Conservation (phyloP, 1,140 invertebrate species). For the Eurosta solidaginis region DNA sequence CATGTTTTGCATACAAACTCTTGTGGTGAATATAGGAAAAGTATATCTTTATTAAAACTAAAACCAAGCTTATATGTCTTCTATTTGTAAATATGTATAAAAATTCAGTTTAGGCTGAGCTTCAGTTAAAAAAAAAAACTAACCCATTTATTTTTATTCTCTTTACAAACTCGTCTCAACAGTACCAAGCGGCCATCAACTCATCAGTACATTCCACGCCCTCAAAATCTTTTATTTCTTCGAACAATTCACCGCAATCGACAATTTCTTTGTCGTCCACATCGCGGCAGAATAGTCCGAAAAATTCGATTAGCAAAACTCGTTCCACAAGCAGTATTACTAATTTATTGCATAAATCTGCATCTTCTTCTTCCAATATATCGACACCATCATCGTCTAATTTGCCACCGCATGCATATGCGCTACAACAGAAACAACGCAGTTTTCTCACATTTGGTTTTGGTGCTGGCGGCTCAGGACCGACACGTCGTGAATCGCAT, state of each 20-base stretch:
- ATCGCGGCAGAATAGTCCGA: conserved; percentile 60
- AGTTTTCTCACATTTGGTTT: conserved; percentile 98
- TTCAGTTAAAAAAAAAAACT: conserved; percentile 10
- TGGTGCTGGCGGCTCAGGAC: conserved; percentile 73
- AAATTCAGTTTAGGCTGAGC: not conserved
- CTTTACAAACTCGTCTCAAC: conserved; percentile 13
- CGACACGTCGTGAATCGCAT: conserved; percentile 84
- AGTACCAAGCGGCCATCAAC: conserved; percentile 61
- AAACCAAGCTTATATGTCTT: not conserved
- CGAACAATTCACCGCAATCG: conserved; percentile 56
- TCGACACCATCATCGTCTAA: conserved; percentile 46
- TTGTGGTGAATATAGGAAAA: conserved; percentile 21
- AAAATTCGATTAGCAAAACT: conserved; percentile 63
- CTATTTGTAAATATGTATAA: conserved; percentile 5
- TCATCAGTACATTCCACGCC: conserved; percentile 66
- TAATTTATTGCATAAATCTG: conserved; percentile 60
- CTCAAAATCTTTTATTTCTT: conserved; percentile 64
- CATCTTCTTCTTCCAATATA: conserved; percentile 55
- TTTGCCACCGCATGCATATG: conserved; percentile 65
- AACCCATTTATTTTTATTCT: conserved; percentile 25
- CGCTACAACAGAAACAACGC: conserved; percentile 92
- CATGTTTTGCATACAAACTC: not conserved
- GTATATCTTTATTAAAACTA: not conserved
- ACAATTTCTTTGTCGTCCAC: conserved; percentile 63
- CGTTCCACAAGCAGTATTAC: conserved; percentile 59